A percentile compares a stretch with the other conserved stretches of the same genome.
Conservation (phyloP, 2,888 invertebrate species). For the Dusona sp. region DNA sequence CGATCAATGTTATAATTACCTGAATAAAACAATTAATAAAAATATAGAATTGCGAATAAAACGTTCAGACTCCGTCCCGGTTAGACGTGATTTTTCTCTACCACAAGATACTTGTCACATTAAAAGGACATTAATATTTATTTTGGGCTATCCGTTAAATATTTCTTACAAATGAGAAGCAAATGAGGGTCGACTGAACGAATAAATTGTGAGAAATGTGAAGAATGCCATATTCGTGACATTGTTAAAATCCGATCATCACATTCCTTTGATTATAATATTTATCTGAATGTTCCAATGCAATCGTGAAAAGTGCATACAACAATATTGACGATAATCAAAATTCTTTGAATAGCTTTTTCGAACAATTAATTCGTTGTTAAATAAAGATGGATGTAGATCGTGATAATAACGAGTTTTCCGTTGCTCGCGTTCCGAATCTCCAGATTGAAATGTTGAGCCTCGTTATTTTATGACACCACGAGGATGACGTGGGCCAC, state of each 20-base stretch:
- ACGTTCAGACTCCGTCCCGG: too few relatives aligned
- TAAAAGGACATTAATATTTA: too few relatives aligned
- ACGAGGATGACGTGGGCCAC: conserved; percentile 17
- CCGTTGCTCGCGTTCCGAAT: conserved; percentile 26
- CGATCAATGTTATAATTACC: background rate
- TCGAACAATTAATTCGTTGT: conserved; percentile 40
- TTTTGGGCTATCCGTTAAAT: too few relatives aligned
- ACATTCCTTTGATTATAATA: background rate
- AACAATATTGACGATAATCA: background rate
- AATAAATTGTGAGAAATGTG: too few relatives aligned
- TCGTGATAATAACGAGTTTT: conserved; percentile 47
- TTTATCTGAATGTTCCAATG: too few relatives aligned
- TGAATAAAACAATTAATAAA: background rate
- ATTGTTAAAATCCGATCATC: background rate
- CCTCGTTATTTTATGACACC: conserved; percentile 56
- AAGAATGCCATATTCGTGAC: too few relatives aligned
- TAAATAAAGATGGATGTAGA: conserved; percentile 44
- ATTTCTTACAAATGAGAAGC: too few relatives aligned
- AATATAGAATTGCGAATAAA: too few relatives aligned
- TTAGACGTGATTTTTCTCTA: too few relatives aligned
- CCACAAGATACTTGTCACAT: too few relatives aligned
- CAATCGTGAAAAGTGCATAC: background rate
- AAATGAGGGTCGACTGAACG: too few relatives aligned
- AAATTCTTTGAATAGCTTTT: conserved; percentile 12
- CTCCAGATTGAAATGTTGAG: conserved; percentile 62